Conservation (phyloP, 2,797 vertebrate genomes). For the Pipistrellus nathusii region DNA sequence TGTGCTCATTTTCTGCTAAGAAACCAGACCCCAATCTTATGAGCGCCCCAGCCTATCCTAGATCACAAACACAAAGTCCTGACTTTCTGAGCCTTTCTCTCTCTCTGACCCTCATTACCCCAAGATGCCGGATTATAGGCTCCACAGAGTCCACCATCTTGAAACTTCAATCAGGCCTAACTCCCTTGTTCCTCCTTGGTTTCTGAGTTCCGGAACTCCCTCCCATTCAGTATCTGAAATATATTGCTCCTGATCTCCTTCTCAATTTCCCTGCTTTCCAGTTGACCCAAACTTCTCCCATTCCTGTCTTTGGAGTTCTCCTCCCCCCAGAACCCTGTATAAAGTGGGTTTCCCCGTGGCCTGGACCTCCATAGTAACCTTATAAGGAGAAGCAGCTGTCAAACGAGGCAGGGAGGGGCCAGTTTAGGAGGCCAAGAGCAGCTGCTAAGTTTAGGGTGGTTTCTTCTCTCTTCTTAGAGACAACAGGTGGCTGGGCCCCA, state of each 20-base stretch:
- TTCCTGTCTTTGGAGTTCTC: conserved; percentile 30
- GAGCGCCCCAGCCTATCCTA: not conserved
- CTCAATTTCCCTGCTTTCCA: conserved; percentile 21
- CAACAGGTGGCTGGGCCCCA: conserved; percentile 79
- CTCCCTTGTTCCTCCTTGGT: not conserved
- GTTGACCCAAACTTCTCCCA: not conserved
- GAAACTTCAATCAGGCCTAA: conserved; percentile 34
- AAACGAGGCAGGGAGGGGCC: conserved; percentile 33
- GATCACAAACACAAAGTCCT: conserved; percentile 24
- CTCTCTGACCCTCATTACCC: not conserved
- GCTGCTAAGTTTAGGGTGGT: conserved; percentile 80
- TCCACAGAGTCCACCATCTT: conserved; percentile 24
- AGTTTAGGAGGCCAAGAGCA: conserved; percentile 62
- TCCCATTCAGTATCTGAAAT: not conserved
- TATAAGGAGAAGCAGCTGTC: conserved; percentile 78
- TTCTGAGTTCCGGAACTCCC: conserved; percentile 20
- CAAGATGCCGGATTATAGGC: too few relatives aligned
- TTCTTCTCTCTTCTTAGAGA: conserved; percentile 75
- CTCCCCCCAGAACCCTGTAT: conserved; percentile 42
- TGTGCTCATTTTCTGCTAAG: conserved; percentile 37
- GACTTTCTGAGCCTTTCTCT: not conserved
- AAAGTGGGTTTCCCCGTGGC: conserved; percentile 51
- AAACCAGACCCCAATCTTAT: conserved; percentile 25
- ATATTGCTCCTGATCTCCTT: not conserved
- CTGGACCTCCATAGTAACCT: conserved; percentile 71